Percentiles rank a stretch among this genome's conserved stretches.
Evolutionary conservation across 2,797 vertebrate genomes (phyloP).

Genomic region (Falco biarmicus): DNA sequence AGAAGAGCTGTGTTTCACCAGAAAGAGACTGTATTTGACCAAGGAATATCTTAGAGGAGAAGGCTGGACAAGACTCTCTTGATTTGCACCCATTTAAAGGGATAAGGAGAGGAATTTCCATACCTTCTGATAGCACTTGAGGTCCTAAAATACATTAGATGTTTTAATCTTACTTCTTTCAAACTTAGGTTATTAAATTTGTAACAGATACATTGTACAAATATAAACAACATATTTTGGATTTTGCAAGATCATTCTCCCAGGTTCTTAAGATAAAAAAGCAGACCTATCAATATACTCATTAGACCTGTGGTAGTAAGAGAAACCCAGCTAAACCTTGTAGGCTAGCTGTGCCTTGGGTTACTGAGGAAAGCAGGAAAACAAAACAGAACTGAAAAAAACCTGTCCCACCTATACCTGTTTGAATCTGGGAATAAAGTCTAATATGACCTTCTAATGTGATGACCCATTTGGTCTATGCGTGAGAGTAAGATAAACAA

Average conservation of each 20-base stretch:
- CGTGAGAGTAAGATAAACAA: neutral
- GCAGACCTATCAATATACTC: neutral
- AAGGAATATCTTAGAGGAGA: neutral
- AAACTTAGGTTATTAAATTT: neutral
- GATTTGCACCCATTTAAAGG: neutral
- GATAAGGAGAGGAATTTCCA: neutral
- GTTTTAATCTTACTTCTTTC: neutral
- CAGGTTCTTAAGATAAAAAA: neutral
- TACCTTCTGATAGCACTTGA: neutral
- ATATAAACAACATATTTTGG: neutral
- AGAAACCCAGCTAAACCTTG: neutral
- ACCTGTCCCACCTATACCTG: rapidly evolving
- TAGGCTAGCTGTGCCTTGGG: neutral
- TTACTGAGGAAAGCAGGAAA: neutral
- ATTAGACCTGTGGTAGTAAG: neutral
- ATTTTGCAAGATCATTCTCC: neutral
- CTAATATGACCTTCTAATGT: neutral
- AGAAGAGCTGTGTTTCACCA: neutral
- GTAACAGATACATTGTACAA: neutral
- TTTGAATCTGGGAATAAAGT: neutral
- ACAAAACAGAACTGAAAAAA: neutral
- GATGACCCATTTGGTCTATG: neutral
- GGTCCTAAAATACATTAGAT: neutral
- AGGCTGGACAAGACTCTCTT: neutral
- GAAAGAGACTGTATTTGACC: neutral